A percentile compares a stretch with the other conserved stretches of the same genome.
Conservation (phyloP, 2,113 vertebrate genomes). For the Sinosuthora webbiana region DNA sequence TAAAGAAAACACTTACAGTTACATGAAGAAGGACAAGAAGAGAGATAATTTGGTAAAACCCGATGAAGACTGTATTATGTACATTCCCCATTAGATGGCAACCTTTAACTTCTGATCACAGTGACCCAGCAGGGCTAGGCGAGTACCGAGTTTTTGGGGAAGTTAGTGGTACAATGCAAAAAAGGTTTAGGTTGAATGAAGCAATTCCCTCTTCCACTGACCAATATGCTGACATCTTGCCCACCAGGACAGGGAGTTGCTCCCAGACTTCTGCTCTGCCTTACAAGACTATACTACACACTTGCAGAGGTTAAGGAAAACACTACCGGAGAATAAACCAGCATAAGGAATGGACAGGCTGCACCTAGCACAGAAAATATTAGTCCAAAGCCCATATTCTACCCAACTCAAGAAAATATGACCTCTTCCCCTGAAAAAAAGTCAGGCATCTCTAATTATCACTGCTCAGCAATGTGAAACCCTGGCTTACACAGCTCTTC, state of each 20-base stretch:
- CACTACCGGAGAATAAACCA: fast-evolving
- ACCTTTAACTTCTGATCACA: slow-evolving; percentile 8
- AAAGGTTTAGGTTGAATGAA: background rate
- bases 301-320: background rate
- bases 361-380: background rate
- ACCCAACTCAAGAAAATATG: background rate
- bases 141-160: background rate
- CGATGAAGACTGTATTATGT: background rate
- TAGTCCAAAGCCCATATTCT: background rate
- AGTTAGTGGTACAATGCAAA: background rate
- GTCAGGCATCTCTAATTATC: background rate
- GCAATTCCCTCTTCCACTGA: background rate
- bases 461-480: background rate
- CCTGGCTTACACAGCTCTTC: background rate
- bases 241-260: background rate
- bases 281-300: fast-evolving
- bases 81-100: slow-evolving; percentile 47
- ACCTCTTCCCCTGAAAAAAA: background rate
- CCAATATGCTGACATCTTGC: background rate
- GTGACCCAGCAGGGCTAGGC: background rate
- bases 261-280: background rate
- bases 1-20: background rate
- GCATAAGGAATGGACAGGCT: fast-evolving
- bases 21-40: background rate
- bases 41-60: background rate